Evolutionary conservation across 2,888 invertebrate genomes (phyloP).

Genomic region (Acanthosepion esculentum): DNA sequence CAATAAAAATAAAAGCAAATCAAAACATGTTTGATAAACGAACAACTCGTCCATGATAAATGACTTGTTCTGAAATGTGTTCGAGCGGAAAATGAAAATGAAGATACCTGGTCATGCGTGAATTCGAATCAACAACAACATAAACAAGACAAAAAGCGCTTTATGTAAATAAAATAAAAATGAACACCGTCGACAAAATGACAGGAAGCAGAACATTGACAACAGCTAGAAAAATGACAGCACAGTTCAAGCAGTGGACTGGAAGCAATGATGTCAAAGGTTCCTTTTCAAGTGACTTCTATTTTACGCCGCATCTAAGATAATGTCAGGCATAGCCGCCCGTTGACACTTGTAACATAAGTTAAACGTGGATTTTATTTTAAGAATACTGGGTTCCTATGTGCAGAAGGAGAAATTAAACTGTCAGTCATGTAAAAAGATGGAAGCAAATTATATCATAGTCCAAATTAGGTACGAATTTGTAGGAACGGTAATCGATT

Average conservation of each 20-base stretch:
- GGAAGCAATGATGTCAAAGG: not conserved
- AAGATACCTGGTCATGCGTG: not conserved
- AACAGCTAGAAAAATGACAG: not conserved
- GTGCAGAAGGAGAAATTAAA: too few species aligned
- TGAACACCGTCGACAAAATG: not conserved
- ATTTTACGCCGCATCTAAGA: not conserved
- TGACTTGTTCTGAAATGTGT: not conserved
- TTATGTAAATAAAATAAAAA: constrained; percentile 24
- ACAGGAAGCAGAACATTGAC: not conserved
- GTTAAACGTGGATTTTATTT: not conserved
- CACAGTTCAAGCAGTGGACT: not conserved
- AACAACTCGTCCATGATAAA: not conserved
- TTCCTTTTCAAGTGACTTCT: not conserved
- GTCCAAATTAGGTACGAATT: too few species aligned
- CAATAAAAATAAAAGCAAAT: not conserved
- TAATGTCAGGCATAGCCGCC: not conserved
- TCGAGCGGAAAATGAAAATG: not conserved
- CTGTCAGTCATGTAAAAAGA: too few species aligned
- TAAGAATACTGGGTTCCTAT: not conserved
- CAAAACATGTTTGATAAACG: not conserved
- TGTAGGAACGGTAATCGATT: too few species aligned
- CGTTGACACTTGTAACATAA: not conserved
- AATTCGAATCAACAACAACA: not conserved
- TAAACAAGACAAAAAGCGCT: not conserved
- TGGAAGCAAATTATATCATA: too few species aligned